phyloP scores from a whole-genome alignment of 64 coral and sea anemone genomes.

The Platygyra sinensis region DNA sequence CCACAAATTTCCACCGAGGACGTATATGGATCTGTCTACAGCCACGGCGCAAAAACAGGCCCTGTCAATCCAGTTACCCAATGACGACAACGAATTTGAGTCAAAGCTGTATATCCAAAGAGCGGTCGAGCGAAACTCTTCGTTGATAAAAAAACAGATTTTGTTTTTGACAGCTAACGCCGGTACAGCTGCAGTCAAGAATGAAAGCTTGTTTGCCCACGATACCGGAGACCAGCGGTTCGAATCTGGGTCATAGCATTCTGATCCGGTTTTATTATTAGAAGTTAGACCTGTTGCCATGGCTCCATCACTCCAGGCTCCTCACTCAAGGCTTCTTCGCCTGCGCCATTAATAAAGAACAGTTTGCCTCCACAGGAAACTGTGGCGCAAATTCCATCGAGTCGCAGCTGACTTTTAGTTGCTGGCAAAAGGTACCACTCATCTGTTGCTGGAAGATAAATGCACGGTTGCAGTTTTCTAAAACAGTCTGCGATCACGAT shows the following conservation, averaged over 20 bases:
- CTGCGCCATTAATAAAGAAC: background rate
- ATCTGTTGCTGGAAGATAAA: background rate
- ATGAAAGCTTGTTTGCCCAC: background rate
- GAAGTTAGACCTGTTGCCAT: too few relatives aligned
- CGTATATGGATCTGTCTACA: background rate
- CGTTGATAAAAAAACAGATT: background rate
- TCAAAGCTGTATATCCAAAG: conserved; percentile 7
- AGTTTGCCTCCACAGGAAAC: background rate
- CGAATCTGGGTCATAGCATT: background rate
- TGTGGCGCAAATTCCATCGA: too few relatives aligned
- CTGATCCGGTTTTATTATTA: background rate
- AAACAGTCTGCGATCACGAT: background rate
- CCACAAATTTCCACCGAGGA: background rate
- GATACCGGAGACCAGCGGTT: background rate
- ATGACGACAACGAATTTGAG: background rate
- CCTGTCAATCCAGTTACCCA: background rate
- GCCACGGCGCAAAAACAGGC: background rate
- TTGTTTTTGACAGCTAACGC: background rate
- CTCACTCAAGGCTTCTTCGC: too few relatives aligned
- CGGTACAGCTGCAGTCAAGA: background rate
- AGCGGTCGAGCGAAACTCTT: background rate
- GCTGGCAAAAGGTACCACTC: background rate
- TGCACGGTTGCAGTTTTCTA: background rate
- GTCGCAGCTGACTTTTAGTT: too few relatives aligned
- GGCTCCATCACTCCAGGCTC: too few relatives aligned